phyloP scores from a whole-genome alignment of 2,113 vertebrate genomes.

The Coptodon bakossiorum region DNA sequence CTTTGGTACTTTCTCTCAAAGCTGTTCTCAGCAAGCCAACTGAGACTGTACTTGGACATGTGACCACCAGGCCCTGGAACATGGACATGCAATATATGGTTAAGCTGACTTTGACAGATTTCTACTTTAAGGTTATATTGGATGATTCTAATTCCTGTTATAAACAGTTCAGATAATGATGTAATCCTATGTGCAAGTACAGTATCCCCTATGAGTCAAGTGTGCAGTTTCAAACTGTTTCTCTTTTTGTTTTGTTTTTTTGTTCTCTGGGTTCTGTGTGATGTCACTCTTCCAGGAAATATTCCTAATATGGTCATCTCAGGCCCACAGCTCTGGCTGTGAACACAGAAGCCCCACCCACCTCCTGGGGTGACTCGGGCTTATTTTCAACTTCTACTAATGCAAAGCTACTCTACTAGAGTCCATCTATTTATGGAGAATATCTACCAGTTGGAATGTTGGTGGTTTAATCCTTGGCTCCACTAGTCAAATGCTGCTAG shows the following conservation, averaged over 20 bases:
- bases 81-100: not conserved
- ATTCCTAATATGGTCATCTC: not conserved
- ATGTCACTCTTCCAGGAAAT: not conserved
- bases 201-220: not conserved
- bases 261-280: not conserved
- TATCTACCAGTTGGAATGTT: not conserved
- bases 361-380: not conserved
- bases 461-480: not conserved
- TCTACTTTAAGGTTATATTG: not conserved
- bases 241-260: not conserved
- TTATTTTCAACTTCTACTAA: not conserved
- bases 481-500: not conserved
- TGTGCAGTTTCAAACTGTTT: not conserved
- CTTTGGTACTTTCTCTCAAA: constrained; percentile 80
- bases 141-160: not conserved
- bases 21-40: constrained; percentile 85
- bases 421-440: too few species aligned
- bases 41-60: constrained; percentile 77
- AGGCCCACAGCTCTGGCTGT: not conserved
- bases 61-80: constrained; percentile 84
- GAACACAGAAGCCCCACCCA: not conserved
- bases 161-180: not conserved
- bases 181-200: not conserved
- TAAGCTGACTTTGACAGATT: not conserved
- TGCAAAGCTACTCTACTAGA: not conserved